Conservation (phyloP, 2,797 vertebrate genomes). For the Gymnopithys bicolor region DNA sequence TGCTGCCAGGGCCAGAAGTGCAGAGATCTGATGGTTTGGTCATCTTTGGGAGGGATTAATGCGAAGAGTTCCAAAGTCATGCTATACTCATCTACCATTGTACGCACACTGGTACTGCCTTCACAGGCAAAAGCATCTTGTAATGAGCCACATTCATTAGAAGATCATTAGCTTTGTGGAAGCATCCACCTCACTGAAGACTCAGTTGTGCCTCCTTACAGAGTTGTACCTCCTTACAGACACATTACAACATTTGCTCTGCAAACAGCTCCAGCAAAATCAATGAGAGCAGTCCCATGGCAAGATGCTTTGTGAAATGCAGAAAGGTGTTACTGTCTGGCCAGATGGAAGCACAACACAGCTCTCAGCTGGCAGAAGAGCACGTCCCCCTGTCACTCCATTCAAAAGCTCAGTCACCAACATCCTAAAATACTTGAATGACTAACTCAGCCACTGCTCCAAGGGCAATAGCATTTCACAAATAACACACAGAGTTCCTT, state of each 20-base stretch:
- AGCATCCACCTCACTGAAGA: not conserved
- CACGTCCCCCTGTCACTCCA: not conserved
- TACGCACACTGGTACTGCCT: not conserved
- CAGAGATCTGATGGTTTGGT: not conserved
- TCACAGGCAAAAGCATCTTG: not conserved
- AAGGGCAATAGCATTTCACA: not conserved
- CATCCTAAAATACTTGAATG: not conserved
- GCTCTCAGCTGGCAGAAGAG: not conserved
- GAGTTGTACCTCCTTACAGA: not conserved
- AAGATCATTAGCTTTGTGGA: not conserved
- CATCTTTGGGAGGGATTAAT: not conserved
- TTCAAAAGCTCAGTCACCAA: not conserved
- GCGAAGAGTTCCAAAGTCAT: not conserved
- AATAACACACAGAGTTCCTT: not conserved
- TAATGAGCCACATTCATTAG: not conserved
- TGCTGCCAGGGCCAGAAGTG: not conserved
- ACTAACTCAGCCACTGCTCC: not conserved
- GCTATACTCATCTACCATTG: accelerated
- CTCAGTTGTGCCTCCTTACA: not conserved
- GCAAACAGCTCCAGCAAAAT: not conserved
- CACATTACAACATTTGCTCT: not conserved
- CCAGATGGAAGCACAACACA: not conserved
- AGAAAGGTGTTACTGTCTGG: not conserved
- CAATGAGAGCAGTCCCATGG: not conserved
- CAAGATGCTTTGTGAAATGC: not conserved